A percentile compares a stretch with the other conserved stretches of the same genome.
Conservation (phyloP, 2,113 vertebrate genomes). For the Catharus bicknelli region DNA sequence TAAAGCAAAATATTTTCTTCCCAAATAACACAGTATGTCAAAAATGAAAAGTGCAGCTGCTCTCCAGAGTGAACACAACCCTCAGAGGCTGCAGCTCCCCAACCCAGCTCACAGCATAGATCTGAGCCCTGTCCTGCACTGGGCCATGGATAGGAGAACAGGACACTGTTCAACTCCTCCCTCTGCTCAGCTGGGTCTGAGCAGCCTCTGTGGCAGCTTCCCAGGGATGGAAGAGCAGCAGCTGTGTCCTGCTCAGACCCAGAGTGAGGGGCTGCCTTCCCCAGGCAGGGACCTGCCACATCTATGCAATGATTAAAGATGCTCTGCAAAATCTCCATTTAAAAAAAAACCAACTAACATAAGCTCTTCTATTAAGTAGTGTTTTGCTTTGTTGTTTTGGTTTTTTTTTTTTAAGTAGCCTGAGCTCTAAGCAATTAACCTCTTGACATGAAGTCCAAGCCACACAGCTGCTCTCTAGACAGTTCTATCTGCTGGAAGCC, state of each 20-base stretch:
- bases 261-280: not conserved
- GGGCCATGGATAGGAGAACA: rapidly evolving
- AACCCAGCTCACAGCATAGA: not conserved
- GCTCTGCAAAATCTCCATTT: not conserved
- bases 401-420: not conserved
- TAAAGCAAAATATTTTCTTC: not conserved
- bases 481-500: not conserved
- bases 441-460: not conserved
- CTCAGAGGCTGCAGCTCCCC: not conserved
- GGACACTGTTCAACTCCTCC: not conserved
- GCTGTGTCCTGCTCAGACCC: not conserved
- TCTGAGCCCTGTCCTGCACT: not conserved
- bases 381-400: not conserved
- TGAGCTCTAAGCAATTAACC: not conserved
- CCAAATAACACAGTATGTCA: not conserved
- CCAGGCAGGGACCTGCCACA: not conserved
- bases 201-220: not conserved
- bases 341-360: not conserved
- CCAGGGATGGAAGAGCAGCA: not conserved
- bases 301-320: not conserved
- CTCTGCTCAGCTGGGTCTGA: not conserved
- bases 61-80: not conserved
- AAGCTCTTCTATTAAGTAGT: not conserved
- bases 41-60: not conserved
- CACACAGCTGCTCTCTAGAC: not conserved